These are phyloP conservation scores for Sebastes cheni DNA, from an alignment of 2,797 vertebrate species.

Conservation along the genomic window DNA sequence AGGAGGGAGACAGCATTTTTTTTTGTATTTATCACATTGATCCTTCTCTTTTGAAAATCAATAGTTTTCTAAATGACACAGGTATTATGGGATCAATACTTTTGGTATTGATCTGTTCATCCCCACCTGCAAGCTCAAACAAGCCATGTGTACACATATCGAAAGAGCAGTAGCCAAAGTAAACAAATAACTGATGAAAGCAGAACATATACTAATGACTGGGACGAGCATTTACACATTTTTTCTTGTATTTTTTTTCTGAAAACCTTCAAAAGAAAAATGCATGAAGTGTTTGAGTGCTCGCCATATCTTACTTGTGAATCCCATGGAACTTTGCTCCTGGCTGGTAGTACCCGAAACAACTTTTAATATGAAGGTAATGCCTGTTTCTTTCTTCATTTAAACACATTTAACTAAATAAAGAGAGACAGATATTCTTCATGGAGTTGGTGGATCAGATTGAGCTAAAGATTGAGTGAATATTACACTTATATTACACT, in stretches of 20 bases:
- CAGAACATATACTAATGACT: background rate
- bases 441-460: too few relatives aligned
- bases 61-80: constrained; percentile 27
- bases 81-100: constrained; percentile 33
- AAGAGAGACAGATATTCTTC: too few relatives aligned
- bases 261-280: too few relatives aligned
- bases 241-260: background rate
- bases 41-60: constrained; percentile 26
- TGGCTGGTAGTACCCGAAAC: too few relatives aligned
- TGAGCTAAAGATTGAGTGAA: too few relatives aligned
- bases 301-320: too few relatives aligned
- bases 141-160: constrained; percentile 6
- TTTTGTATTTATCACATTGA: constrained; percentile 4
- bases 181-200: constrained; percentile 1
- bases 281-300: too few relatives aligned
- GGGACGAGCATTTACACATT: background rate
- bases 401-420: too few relatives aligned
- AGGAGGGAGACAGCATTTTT: background rate
- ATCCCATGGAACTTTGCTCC: too few relatives aligned
- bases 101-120: constrained; percentile 27
- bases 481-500: too few relatives aligned
- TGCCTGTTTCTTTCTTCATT: too few relatives aligned
- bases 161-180: background rate
- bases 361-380: too few relatives aligned
- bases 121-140: constrained; percentile 4